Conservation (phyloP, 2,113 vertebrate species). For the Malaclemys terrapin region DNA sequence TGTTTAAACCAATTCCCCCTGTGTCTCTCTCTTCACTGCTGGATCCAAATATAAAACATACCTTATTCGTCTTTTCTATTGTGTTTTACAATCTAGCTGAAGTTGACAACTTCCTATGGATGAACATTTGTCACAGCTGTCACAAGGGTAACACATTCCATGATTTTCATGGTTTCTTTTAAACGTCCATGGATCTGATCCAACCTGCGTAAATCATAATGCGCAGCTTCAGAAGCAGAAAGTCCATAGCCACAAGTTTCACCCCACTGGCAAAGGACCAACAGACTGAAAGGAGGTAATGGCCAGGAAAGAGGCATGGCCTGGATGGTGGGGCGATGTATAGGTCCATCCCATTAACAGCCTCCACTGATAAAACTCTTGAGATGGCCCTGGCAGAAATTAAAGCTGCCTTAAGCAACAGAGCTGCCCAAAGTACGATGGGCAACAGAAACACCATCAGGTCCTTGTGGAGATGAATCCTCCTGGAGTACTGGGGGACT, state of each 20-base stretch:
- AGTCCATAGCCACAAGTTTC: not conserved
- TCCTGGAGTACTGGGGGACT: not conserved
- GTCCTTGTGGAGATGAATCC: not conserved
- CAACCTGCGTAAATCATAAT: not conserved
- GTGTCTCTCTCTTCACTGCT: not conserved
- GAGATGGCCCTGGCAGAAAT: not conserved
- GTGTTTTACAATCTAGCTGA: not conserved
- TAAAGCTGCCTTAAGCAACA: not conserved
- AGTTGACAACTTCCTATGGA: not conserved
- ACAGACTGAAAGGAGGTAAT: not conserved
- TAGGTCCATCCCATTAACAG: not conserved
- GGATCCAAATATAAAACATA: not conserved
- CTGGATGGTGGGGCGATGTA: not conserved
- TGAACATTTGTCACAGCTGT: not conserved
- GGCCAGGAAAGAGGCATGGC: not conserved
- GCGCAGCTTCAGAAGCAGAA: not conserved
- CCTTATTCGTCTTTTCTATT: not conserved
- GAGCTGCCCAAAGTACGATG: not conserved
- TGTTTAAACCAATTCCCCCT: not conserved
- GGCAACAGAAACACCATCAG: not conserved
- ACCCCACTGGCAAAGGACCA: not conserved
- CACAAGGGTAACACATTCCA: not conserved
- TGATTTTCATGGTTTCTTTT: not conserved
- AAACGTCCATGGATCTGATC: not conserved
- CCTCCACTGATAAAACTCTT: not conserved